Evolutionary conservation across 2,888 invertebrate genomes (phyloP), one percentile per base, ranked within the genome.

Genomic region (Meghimatium bilineatum): DNA sequence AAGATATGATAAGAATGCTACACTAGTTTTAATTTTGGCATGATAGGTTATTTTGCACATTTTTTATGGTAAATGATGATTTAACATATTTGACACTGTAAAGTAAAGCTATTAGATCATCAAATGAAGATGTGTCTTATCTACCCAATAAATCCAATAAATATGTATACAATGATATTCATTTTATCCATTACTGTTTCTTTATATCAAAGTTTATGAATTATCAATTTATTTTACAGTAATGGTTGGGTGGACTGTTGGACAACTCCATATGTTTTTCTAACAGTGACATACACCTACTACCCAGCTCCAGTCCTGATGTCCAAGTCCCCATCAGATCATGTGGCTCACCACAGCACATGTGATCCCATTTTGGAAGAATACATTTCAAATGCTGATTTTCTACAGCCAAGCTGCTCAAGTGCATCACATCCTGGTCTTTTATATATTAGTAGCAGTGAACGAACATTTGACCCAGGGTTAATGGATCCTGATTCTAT

Each of bases 161-260:
- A n/a, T n/a, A n/a, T n/a, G n/a, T n/a, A n/a, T n/a, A n/a, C n/a
- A n/a, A n/a, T n/a, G n/a, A n/a, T n/a, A n/a, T n/a, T n/a, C n/a
- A n/a, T n/a, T 44, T 44, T 44, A 44, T 44, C 44, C 44, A 8
- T 44, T 44, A 8, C 44, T 44, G 12, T 12, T 44, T 44, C 44
- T 44, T 44, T 44, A n/a, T n/a, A 75, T 63, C n/a, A 60, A 60
- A 60, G 20, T 26, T 12, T 12, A 10, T 26, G n/a, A 26, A 56
- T 56, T 26, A 26, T 12, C 56, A 56, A 3, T 8, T 74, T 29
- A 81, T 84, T 23, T 63, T 88, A 12, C 90, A 94, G 94, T 87
- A 92, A 93, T 86, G 98, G 98, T 2, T 99, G 99, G 99, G 96
- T 98, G 0, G 98, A 98, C 92, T 98, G 98, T 92, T 98, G 98